Base-by-base conservation (phyloP, 2,113 vertebrate species). In the Gallinago jamesoni region DNA sequence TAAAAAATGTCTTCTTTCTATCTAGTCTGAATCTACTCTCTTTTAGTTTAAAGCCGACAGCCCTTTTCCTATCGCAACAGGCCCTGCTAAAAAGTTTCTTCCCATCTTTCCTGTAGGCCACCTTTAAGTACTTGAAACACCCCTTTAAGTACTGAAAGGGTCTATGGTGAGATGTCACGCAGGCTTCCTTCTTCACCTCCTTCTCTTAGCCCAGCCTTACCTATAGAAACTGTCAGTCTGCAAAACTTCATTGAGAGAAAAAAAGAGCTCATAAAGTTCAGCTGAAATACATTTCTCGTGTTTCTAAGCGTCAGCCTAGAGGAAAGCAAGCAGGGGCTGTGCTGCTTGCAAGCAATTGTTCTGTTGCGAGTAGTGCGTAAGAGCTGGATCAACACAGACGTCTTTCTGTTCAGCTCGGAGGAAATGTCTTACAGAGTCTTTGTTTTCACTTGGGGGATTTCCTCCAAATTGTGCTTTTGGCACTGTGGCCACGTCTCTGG, bases 401-500 rank as follows among this genome's bases (percentile, higher is more conserved):
- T 73, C 81, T 62, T 95, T 96, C 89, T 92, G 73, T 92, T 96
- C 89, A 76, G 69, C 66, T 91, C 3, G 3, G 70, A 94, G 93
- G 94, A 96, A 96, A 94, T 94, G 5, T 85, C 87, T 96, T 91
- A 72, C 50, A 33, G 21, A 75, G 82, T 47, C 93, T 95, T 97
- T 96, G 87, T 96, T 95, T 96, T 93, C 82, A 74, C 67, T 91
- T 62, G 63, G 70, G 91, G 67, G 59, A 90, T 96, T 96, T 96
- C 91, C 87, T 96, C 50, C 66, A 56, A 64, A 25, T 86, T 43
- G 27, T 1, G 1, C 39, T 55, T 85, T 74, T 81, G 93, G 52
- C 7, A 0, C 57, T 57, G 53, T 43, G 57, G 62, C 45, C 43
- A 2, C 1, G 0, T 60, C 56, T 87, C 35, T 68, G 4, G 0